phyloP scores from a whole-genome alignment of 2,797 vertebrate genomes.

The Craterocephalus amniculus region DNA sequence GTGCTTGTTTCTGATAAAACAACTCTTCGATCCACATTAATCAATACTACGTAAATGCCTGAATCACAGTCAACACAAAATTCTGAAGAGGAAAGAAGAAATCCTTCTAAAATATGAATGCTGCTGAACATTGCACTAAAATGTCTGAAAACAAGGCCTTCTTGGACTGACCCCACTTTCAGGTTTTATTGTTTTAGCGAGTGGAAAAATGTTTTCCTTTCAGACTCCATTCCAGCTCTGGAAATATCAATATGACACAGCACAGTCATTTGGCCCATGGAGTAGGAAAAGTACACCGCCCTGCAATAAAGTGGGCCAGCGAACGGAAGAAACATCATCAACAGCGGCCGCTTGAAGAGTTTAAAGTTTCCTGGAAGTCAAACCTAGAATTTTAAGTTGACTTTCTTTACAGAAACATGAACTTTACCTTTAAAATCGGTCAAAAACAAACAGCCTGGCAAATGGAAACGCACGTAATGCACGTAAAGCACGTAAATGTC shows the following conservation, averaged over 20 bases:
- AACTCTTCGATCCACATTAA: neutral
- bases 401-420: neutral
- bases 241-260: constrained; percentile 70
- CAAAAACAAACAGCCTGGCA: neutral
- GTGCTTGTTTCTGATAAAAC: neutral
- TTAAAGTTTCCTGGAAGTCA: constrained; percentile 22
- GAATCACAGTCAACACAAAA: neutral
- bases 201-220: constrained; percentile 63
- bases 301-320: constrained; percentile 42
- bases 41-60: neutral
- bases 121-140: constrained; percentile 7
- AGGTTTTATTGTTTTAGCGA: constrained; percentile 61
- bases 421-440: neutral
- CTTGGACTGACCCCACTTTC: constrained; percentile 48
- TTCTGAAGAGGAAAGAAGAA: neutral
- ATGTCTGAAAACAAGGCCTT: constrained; percentile 39
- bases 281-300: constrained; percentile 68
- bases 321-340: constrained; percentile 42
- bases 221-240: constrained; percentile 56
- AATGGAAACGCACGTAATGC: too few species aligned
- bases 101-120: neutral
- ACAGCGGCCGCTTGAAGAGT: constrained; percentile 37
- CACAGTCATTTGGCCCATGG: constrained; percentile 46
- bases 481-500: too few species aligned
- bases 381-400: neutral